A percentile compares a stretch with the other conserved stretches of the same genome.
Evolutionary conservation across 2,797 vertebrate species (phyloP).

Genomic region (Gallinago stenura): DNA sequence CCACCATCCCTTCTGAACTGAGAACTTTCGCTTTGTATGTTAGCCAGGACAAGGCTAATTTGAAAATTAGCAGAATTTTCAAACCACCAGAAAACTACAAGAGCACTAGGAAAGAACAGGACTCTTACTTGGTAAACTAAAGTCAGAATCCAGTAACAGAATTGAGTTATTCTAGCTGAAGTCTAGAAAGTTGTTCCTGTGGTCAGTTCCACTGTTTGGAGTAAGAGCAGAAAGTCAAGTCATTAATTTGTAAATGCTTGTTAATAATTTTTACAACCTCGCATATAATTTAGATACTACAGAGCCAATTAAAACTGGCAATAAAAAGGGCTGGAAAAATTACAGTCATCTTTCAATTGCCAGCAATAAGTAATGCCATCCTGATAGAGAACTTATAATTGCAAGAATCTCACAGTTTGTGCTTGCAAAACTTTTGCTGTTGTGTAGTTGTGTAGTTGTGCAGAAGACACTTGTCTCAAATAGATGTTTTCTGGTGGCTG

Average conservation of each 20-base stretch:
- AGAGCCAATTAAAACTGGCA: neutral
- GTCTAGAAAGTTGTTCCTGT: neutral
- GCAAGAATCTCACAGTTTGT: neutral
- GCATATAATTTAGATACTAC: neutral
- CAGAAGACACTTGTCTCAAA: neutral
- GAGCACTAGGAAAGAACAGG: neutral
- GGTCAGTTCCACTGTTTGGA: neutral
- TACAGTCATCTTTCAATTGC: neutral
- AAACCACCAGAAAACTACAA: neutral
- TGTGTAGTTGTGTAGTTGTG: accelerated
- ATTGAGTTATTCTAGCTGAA: neutral
- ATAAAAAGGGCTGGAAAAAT: neutral
- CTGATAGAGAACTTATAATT: accelerated
- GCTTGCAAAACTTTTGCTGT: neutral
- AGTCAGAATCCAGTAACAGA: neutral
- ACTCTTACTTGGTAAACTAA: neutral
- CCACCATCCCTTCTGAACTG: neutral
- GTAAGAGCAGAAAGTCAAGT: neutral
- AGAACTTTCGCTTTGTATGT: neutral
- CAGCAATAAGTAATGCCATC: accelerated
- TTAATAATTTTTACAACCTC: neutral
- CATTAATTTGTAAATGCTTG: neutral
- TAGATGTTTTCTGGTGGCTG: neutral
- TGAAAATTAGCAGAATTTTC: neutral
- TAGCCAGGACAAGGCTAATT: neutral